phyloP scores from a whole-genome alignment of 1,140 invertebrate genomes.

The Radopholus similis region DNA sequence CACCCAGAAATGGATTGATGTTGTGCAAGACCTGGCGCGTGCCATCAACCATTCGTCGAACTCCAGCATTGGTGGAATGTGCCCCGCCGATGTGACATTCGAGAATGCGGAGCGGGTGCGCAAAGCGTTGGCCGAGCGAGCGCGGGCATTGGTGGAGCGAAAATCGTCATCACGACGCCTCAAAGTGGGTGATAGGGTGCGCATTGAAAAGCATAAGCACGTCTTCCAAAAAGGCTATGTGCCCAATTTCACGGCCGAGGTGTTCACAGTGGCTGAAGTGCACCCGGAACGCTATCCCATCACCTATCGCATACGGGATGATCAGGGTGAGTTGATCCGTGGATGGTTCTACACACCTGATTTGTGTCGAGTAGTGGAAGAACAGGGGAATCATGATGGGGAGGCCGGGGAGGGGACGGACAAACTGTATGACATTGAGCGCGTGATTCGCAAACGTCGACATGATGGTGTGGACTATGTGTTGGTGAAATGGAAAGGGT shows the following conservation, averaged over 20 bases:
- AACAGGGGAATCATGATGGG: neutral
- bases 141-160: neutral
- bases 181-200: constrained; percentile 11
- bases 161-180: neutral
- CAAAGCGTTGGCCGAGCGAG: neutral
- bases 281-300: neutral
- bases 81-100: constrained; percentile 20
- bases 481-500: constrained; percentile 10
- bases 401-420: neutral
- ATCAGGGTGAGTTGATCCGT: neutral
- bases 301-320: neutral
- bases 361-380: constrained; percentile 38
- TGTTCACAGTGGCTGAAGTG: constrained; percentile 18
- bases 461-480: constrained; percentile 6
- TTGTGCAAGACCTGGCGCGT: constrained; percentile 30
- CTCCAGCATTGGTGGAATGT: constrained; percentile 14
- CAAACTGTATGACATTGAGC: constrained; percentile 7
- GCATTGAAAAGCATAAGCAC: constrained; percentile 15
- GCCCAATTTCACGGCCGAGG: constrained; percentile 21
- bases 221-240: constrained; percentile 18
- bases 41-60: constrained; percentile 28
- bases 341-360: constrained; percentile 25
- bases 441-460: neutral
- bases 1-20: constrained; percentile 29
- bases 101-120: constrained; percentile 17